These are phyloP conservation scores for Pollenia angustigena DNA, from an alignment of 2,888 invertebrate genomes.

Conservation along the genomic window DNA sequence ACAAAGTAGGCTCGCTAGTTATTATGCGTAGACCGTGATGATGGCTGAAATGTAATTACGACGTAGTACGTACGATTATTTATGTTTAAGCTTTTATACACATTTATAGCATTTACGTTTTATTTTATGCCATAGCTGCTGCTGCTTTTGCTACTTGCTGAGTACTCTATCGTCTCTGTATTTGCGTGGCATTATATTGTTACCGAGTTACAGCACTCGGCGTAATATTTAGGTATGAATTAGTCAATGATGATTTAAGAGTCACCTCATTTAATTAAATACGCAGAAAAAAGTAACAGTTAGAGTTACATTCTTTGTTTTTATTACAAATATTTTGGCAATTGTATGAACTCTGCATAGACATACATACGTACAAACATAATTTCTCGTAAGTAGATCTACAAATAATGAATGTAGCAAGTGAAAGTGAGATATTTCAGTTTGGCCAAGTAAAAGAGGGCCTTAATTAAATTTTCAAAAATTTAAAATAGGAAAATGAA, in stretches of 20 bases:
- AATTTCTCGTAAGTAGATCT: not conserved
- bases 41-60: conserved; percentile 51
- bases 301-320: conserved; percentile 44
- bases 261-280: not conserved
- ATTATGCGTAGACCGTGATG: conserved; percentile 43
- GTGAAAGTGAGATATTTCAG: not conserved
- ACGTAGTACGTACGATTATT: not conserved
- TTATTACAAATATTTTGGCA: conserved; percentile 59
- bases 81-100: not conserved
- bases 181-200: not conserved
- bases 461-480: too few relatives aligned
- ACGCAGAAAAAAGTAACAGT: conserved; percentile 33
- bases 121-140: not conserved
- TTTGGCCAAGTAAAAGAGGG: too few relatives aligned
- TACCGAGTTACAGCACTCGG: not conserved
- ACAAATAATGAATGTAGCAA: not conserved
- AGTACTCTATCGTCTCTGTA: not conserved
- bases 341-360: conserved; percentile 36
- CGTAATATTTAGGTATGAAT: conserved; percentile 20
- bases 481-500: too few relatives aligned
- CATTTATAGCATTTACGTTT: not conserved
- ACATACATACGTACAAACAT: not conserved
- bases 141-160: not conserved
- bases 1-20: conserved; percentile 8
- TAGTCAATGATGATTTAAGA: conserved; percentile 8